These are phyloP conservation scores for Cryptocheilus praepositus DNA, from an alignment of 2,888 invertebrate species.

Conservation along the genomic window DNA sequence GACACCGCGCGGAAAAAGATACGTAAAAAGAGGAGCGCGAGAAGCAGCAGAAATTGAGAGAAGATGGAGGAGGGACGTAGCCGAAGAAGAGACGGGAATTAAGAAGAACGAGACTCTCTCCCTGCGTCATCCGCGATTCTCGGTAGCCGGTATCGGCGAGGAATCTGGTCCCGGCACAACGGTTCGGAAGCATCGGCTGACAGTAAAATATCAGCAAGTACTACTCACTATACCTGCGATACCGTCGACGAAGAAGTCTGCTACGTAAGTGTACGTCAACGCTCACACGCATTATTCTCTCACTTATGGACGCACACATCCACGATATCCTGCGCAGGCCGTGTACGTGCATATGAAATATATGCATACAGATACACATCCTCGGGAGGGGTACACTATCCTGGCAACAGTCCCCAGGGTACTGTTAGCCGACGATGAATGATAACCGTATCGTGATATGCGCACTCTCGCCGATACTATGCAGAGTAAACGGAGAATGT, in stretches of 20 bases:
- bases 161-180: conserved; percentile 72
- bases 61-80: no score
- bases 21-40: background rate
- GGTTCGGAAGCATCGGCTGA: conserved; percentile 72
- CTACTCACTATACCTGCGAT: conserved; percentile 48
- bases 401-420: conserved; percentile 40
- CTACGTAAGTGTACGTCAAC: conserved; percentile 7
- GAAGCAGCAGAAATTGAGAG: conserved; percentile 4
- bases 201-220: conserved; percentile 73
- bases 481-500: conserved; percentile 57
- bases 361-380: background rate
- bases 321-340: no score
- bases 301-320: conserved; percentile 4
- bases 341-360: no score
- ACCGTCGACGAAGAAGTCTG: conserved; percentile 39
- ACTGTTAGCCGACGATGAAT: conserved; percentile 66
- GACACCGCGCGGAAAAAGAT: background rate
- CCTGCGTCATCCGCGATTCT: conserved; percentile 62
- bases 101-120: background rate
- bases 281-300: background rate
- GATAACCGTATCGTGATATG: conserved; percentile 70
- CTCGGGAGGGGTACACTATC: conserved; percentile 21
- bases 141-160: conserved; percentile 63
- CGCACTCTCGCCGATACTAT: conserved; percentile 61
- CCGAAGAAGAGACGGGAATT: background rate